A percentile compares a stretch with the other conserved stretches of the same genome.
phyloP scores from a whole-genome alignment of 35 echinoderm and acorn worm genomes.

The Nesometra sesokonis region DNA sequence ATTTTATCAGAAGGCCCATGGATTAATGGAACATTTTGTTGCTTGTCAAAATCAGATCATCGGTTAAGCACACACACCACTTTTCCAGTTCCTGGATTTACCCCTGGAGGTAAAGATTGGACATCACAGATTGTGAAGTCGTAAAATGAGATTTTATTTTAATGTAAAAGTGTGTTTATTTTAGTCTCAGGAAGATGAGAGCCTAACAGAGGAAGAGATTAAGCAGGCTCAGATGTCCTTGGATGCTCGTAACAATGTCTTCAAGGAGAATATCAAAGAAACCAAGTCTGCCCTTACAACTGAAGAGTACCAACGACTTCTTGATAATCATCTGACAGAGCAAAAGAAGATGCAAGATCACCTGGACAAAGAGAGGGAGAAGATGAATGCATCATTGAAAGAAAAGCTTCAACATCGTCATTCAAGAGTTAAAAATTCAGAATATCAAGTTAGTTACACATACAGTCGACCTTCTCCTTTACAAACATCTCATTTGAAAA shows the following conservation, averaged over 20 bases:
- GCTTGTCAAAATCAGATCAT: too few relatives aligned
- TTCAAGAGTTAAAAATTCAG: background rate
- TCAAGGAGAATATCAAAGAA: conserved; percentile 36
- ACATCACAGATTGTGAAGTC: too few relatives aligned
- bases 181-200: background rate
- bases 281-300: conserved; percentile 49
- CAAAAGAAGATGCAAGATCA: conserved; percentile 34
- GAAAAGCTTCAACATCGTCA: conserved; percentile 22
- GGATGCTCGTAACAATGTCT: conserved; percentile 28
- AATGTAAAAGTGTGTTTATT: background rate
- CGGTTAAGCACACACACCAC: too few relatives aligned
- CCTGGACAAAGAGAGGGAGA: conserved; percentile 39
- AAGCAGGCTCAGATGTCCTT: conserved; percentile 45
- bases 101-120: too few relatives aligned
- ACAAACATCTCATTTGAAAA: too few relatives aligned
- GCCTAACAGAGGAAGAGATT: conserved; percentile 40
- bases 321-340: conserved; percentile 50
- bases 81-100: too few relatives aligned
- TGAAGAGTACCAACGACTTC: conserved; percentile 49
- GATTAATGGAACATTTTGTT: too few relatives aligned
- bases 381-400: conserved; percentile 30
- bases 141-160: too few relatives aligned
- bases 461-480: too few relatives aligned
- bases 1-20: too few relatives aligned
- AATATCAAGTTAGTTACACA: background rate